phyloP scores from a whole-genome alignment of 1,140 invertebrate genomes.

The Drosophila obscura region DNA sequence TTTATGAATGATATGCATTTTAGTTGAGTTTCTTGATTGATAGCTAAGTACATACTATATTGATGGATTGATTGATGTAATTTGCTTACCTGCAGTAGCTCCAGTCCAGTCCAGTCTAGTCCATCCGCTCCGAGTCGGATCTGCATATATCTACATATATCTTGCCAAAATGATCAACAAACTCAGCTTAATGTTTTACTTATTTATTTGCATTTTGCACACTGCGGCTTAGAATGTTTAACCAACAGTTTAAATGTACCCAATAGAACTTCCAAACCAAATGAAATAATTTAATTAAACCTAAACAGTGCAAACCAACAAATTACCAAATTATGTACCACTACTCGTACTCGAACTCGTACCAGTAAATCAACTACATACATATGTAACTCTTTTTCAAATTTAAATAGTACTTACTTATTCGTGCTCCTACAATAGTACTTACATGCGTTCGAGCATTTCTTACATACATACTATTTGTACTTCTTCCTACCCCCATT shows the following conservation, averaged over 20 bases:
- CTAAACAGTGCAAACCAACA: slow-evolving; percentile 30
- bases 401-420: slow-evolving; percentile 25
- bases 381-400: background rate
- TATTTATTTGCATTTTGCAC: slow-evolving; percentile 84
- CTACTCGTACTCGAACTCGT: background rate
- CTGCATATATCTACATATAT: background rate
- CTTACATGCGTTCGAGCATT: too few relatives aligned
- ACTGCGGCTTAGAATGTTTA: slow-evolving; percentile 83
- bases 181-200: slow-evolving; percentile 82
- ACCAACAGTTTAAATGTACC: slow-evolving; percentile 61
- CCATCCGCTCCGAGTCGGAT: background rate
- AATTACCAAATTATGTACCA: slow-evolving; percentile 27
- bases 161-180: slow-evolving; percentile 68
- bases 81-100: slow-evolving; percentile 68
- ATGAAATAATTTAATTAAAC: slow-evolving; percentile 34
- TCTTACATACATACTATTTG: background rate
- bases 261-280: slow-evolving; percentile 55
- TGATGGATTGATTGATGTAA: slow-evolving; percentile 69
- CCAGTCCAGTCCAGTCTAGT: slow-evolving; percentile 34
- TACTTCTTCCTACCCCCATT: slow-evolving; percentile 8
- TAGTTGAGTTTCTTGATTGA: slow-evolving; percentile 81
- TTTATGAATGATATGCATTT: slow-evolving; percentile 79
- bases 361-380: slow-evolving; percentile 24
- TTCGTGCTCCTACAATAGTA: slow-evolving; percentile 22
- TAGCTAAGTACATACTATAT: slow-evolving; percentile 49